Conservation (phyloP, 2,797 vertebrate species). For the Spinibarbus caldwelli region DNA sequence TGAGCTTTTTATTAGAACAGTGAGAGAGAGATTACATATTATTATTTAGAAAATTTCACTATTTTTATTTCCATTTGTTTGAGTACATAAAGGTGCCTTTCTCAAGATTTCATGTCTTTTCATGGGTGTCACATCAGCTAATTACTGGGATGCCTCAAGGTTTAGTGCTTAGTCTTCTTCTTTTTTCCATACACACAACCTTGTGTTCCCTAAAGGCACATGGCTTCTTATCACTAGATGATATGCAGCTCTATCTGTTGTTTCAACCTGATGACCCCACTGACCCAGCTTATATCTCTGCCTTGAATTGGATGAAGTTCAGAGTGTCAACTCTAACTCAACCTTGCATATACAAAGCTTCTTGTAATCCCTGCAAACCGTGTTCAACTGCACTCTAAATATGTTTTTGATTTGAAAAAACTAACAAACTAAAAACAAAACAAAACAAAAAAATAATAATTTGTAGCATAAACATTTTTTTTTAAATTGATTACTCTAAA, state of each 20-base stretch:
- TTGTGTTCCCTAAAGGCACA: not conserved
- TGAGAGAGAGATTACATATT: not conserved
- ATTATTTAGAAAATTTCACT: not conserved
- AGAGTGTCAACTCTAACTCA: not conserved
- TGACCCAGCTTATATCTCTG: not conserved
- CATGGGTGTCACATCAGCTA: not conserved
- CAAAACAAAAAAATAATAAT: not conserved
- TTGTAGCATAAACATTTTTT: not conserved
- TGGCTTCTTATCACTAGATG: not conserved
- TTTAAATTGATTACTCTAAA: not conserved
- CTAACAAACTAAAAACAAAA: no score
- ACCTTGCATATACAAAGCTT: not conserved
- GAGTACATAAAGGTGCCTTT: not conserved
- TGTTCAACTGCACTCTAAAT: not conserved
- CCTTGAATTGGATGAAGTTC: not conserved
- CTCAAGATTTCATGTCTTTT: not conserved
- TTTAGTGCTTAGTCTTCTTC: not conserved
- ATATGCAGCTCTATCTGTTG: no score
- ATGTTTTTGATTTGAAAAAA: not conserved
- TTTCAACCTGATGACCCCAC: not conserved
- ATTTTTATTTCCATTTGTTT: not conserved
- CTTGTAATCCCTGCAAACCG: constrained; percentile 3
- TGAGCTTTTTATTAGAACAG: not conserved
- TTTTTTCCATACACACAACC: not conserved
- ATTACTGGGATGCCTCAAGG: not conserved